Evolutionary conservation across 2,797 vertebrate genomes (phyloP).

Genomic region (Callimico goeldii): DNA sequence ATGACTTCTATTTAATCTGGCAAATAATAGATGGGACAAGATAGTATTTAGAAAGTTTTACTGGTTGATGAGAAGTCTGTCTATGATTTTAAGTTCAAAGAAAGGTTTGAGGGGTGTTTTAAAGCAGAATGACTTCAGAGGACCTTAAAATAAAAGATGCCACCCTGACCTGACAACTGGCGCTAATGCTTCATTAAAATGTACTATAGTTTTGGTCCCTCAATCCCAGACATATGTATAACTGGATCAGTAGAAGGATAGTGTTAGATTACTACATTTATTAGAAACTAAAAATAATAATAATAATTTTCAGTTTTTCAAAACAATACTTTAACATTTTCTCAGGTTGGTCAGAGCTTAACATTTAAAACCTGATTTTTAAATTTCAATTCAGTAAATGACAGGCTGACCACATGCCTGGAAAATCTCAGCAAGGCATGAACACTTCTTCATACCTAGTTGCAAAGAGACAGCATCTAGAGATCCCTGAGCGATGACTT

Average conservation of each 20-base stretch:
- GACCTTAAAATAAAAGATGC: slow-evolving; percentile 19
- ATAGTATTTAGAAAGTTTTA: background rate
- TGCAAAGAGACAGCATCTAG: background rate
- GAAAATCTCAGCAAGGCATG: slow-evolving; percentile 41
- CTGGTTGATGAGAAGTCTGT: background rate
- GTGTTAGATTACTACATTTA: slow-evolving; percentile 40
- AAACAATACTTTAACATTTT: slow-evolving; percentile 51
- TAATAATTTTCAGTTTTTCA: slow-evolving; percentile 55
- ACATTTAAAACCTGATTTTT: slow-evolving; percentile 37
- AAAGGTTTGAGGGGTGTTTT: slow-evolving; percentile 34
- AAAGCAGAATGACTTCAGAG: slow-evolving; percentile 27
- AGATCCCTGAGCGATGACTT: slow-evolving; percentile 62
- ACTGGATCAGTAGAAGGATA: slow-evolving; percentile 39
- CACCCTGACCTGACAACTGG: background rate
- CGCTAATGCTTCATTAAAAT: background rate
- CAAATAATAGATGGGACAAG: background rate
- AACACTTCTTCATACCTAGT: background rate
- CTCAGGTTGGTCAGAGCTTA: slow-evolving; percentile 68
- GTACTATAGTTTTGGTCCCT: slow-evolving; percentile 52
- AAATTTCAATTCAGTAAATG: background rate
- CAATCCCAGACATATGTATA: slow-evolving; percentile 29
- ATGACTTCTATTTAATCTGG: slow-evolving; percentile 5
- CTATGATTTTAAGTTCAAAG: slow-evolving; percentile 26
- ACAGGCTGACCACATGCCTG: slow-evolving; percentile 37
- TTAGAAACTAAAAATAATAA: slow-evolving; percentile 58